phyloP scores from a whole-genome alignment of 2,888 invertebrate genomes.

The Nipponacmea schrenckii region DNA sequence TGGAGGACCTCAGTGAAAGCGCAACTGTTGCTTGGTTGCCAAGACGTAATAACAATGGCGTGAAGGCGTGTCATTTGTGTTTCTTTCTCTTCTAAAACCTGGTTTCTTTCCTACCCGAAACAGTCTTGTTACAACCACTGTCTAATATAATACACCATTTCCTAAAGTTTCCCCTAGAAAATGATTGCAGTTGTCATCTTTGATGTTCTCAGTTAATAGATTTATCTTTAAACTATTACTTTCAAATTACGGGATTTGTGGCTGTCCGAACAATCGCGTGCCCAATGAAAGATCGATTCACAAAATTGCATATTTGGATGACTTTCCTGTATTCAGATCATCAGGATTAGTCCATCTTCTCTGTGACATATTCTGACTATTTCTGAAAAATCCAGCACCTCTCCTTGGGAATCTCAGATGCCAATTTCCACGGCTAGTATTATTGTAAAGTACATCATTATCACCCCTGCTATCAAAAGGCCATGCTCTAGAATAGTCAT shows the following conservation, averaged over 20 bases:
- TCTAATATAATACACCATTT: neutral
- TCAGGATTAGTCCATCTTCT: neutral
- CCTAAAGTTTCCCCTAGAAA: neutral
- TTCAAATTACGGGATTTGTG: neutral
- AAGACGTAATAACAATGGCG: too few relatives aligned
- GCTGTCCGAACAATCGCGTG: neutral
- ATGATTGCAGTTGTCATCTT: neutral
- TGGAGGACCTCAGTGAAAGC: too few relatives aligned
- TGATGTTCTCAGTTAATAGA: neutral
- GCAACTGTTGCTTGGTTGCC: too few relatives aligned
- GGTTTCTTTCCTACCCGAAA: neutral
- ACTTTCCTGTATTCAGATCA: neutral
- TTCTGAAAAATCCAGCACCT: neutral
- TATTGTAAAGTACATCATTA: neutral
- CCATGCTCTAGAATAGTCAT: too few relatives aligned
- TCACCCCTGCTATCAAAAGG: too few relatives aligned
- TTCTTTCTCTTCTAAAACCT: too few relatives aligned
- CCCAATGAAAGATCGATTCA: neutral
- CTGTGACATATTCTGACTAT: neutral
- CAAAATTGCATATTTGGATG: neutral
- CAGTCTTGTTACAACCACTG: constrained; percentile 1
- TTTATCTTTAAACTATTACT: neutral
- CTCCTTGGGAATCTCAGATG: neutral
- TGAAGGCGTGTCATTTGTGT: too few relatives aligned
- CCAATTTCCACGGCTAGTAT: neutral